Evolutionary conservation across 2,797 vertebrate species (phyloP).

Genomic region (Bryconaethiops microstoma): DNA sequence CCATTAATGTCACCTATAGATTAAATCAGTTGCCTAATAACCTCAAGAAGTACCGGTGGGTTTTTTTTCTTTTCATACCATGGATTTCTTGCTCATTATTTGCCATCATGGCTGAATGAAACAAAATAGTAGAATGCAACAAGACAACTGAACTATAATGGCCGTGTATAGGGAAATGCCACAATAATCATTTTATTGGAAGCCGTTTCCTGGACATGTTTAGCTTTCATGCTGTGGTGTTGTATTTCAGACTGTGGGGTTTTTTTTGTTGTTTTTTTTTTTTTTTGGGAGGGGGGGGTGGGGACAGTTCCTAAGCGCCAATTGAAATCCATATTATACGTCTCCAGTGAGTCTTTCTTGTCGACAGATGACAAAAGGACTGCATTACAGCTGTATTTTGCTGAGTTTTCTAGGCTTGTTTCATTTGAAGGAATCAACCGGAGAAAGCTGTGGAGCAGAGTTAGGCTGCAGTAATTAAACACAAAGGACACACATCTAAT

Average conservation of each 20-base stretch:
- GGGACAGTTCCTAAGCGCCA: conserved; percentile 6
- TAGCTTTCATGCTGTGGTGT: conserved; percentile 6
- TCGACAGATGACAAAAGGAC: background rate
- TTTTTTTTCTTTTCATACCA: background rate
- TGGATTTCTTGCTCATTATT: conserved; percentile 40
- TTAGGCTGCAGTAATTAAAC: conserved; percentile 16
- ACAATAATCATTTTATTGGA: conserved; percentile 38
- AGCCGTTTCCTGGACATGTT: conserved; percentile 40
- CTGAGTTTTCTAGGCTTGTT: background rate
- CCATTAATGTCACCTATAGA: conserved; percentile 8
- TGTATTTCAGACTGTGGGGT: background rate
- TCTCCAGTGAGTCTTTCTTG: background rate
- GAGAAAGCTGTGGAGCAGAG: background rate
- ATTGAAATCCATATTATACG: conserved; percentile 13
- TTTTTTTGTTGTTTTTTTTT: background rate
- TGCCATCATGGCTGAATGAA: conserved; percentile 36
- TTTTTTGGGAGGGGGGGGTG: too few species aligned
- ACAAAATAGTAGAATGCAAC: conserved; percentile 41
- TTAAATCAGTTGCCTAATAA: conserved; percentile 1
- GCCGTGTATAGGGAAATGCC: conserved; percentile 39
- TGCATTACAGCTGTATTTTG: background rate
- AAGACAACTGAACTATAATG: conserved; percentile 30
- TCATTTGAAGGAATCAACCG: conserved; percentile 15
- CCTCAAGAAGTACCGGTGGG: conserved; percentile 1
- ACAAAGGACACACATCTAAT: conserved; percentile 11